Percentiles rank a stretch among this genome's conserved stretches.
phyloP scores from a whole-genome alignment of 1,140 invertebrate genomes.

The Tetranychus cinnabarinus region DNA sequence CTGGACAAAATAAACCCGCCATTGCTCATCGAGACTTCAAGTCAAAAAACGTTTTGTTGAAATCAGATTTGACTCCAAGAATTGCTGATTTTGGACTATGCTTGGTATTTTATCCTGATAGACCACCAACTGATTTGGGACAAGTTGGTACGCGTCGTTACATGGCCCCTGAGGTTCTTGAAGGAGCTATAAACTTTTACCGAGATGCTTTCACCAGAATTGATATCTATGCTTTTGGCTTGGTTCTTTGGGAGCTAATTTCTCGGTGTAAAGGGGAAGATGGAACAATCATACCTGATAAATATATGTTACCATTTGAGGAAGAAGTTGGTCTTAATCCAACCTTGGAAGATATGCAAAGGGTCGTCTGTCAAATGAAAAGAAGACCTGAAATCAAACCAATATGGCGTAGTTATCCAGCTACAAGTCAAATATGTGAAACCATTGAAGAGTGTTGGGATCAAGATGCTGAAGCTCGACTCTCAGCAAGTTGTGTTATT shows the following conservation, averaged over 20 bases:
- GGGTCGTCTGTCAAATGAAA: conserved; percentile 75
- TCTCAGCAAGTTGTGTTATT: conserved; percentile 78
- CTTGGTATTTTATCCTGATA: conserved; percentile 60
- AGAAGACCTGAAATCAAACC: conserved; percentile 55
- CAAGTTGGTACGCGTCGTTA: conserved; percentile 79
- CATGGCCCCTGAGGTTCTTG: conserved; percentile 84
- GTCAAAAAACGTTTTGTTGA: conserved; percentile 85
- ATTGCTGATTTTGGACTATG: conserved; percentile 95
- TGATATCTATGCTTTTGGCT: conserved; percentile 78
- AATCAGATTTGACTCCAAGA: conserved; percentile 70
- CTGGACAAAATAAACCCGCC: background rate
- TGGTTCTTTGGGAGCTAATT: conserved; percentile 87
- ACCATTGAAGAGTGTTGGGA: conserved; percentile 98
- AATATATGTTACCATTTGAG: conserved; percentile 76
- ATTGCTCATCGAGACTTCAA: conserved; percentile 94
- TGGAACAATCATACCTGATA: conserved; percentile 45
- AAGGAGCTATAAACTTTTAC: conserved; percentile 91
- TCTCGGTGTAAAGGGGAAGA: conserved; percentile 28
- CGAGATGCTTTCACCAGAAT: conserved; percentile 83
- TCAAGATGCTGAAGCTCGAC: conserved; percentile 80
- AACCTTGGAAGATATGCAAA: conserved; percentile 89
- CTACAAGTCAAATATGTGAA: conserved; percentile 23
- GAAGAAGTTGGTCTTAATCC: conserved; percentile 83
- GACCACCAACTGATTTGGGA: conserved; percentile 56
- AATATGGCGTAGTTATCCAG: conserved; percentile 52